Evolutionary conservation across 2,888 invertebrate genomes (phyloP).

Genomic region (Steromphala cineraria): DNA sequence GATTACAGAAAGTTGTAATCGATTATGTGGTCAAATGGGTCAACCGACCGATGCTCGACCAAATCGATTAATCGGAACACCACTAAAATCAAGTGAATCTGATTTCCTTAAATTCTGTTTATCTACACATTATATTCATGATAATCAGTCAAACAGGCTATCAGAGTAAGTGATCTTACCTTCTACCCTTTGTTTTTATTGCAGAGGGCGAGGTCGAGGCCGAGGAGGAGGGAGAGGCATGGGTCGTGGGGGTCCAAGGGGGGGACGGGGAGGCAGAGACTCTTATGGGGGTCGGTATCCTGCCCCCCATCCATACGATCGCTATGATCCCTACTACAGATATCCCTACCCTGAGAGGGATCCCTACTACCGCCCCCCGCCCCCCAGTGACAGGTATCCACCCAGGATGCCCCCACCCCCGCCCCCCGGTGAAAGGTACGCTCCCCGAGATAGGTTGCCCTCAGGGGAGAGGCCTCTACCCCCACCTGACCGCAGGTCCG

Average conservation of each 20-base stretch:
- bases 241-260: not conserved
- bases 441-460: slow-evolving; percentile 1
- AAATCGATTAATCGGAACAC: too few species aligned
- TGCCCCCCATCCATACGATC: slow-evolving; percentile 33
- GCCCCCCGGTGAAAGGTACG: slow-evolving; percentile 45
- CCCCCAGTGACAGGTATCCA: slow-evolving; percentile 51
- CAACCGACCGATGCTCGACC: too few species aligned
- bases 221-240: slow-evolving; percentile 10
- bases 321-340: slow-evolving; percentile 46
- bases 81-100: too few species aligned
- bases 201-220: slow-evolving; percentile 21
- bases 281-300: slow-evolving; percentile 19
- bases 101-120: too few species aligned
- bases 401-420: slow-evolving; percentile 42
- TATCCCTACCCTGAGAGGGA: slow-evolving; percentile 48
- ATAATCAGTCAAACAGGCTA: too few species aligned
- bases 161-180: slow-evolving; percentile 26
- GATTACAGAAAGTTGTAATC: too few species aligned
- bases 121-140: too few species aligned
- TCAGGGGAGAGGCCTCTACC: slow-evolving; percentile 25
- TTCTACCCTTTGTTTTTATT: slow-evolving; percentile 22
- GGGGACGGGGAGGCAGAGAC: not conserved
- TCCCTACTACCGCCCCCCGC: slow-evolving; percentile 56
- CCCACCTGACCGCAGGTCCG: slow-evolving; percentile 36
- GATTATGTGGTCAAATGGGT: too few species aligned